Conservation (phyloP, 2,113 vertebrate species). For the Crotalus viridis region DNA sequence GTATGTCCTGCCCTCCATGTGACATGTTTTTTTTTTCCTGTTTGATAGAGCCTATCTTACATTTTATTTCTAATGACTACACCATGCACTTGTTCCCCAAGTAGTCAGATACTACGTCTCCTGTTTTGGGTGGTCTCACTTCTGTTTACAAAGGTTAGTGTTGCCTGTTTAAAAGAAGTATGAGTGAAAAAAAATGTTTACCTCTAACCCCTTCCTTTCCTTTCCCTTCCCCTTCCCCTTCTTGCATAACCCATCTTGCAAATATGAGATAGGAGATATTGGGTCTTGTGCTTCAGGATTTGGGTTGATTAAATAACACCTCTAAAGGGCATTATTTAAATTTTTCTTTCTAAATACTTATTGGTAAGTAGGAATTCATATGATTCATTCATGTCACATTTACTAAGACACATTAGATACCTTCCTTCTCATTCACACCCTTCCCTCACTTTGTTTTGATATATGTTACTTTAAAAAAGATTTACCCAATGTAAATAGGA, state of each 20-base stretch:
- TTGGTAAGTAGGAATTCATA: conserved; percentile 64
- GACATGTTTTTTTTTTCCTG: background rate
- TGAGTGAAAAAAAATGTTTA: background rate
- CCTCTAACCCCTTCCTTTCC: background rate
- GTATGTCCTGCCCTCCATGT: background rate
- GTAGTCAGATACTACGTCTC: background rate
- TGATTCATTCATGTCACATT: conserved; percentile 71
- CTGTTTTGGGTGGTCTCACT: background rate
- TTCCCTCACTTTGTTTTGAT: conserved; percentile 63
- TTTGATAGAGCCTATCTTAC: too few species aligned
- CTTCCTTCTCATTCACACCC: conserved; percentile 60
- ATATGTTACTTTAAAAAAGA: conserved; percentile 67
- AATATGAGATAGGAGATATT: background rate
- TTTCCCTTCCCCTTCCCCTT: background rate
- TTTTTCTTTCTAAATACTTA: conserved; percentile 65
- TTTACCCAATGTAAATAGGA: conserved; percentile 69
- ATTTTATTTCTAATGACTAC: background rate
- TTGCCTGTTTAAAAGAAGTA: background rate
- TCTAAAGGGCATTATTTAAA: conserved; percentile 68
- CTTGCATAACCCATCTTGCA: background rate
- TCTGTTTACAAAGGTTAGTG: background rate
- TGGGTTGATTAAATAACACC: conserved; percentile 11
- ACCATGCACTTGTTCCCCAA: background rate
- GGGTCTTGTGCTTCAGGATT: conserved; percentile 35
- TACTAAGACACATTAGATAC: conserved; percentile 62